Percentiles rank a stretch among this genome's conserved stretches.
Evolutionary conservation across 2,888 invertebrate genomes (phyloP).

Genomic region (Cataglyphis altisquamis): DNA sequence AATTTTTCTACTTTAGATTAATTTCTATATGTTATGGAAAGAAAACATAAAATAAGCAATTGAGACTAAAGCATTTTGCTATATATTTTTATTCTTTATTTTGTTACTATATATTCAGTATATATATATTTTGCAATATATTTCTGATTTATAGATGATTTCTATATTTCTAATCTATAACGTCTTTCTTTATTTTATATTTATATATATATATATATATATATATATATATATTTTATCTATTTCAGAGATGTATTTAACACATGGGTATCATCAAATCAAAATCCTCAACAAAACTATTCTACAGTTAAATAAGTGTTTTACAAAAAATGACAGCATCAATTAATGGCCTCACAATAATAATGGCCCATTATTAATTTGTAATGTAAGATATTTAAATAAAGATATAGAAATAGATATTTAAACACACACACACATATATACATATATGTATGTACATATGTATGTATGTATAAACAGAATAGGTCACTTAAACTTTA

Average conservation of each 20-base stretch:
- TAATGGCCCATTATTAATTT: slow-evolving; percentile 73
- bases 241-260: slow-evolving; percentile 94
- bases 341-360: slow-evolving; percentile 65
- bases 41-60: neutral
- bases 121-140: neutral
- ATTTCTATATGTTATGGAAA: neutral
- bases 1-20: slow-evolving; percentile 30
- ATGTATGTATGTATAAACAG: neutral
- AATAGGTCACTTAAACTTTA: neutral
- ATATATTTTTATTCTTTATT: neutral
- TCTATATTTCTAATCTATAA: neutral
- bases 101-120: neutral
- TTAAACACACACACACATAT: neutral
- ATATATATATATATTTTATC: neutral
- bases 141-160: slow-evolving; percentile 2
- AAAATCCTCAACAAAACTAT: slow-evolving; percentile 92
- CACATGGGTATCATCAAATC: slow-evolving; percentile 95
- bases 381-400: slow-evolving; percentile 76
- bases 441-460: neutral
- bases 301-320: slow-evolving; percentile 91
- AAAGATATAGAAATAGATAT: slow-evolving; percentile 5
- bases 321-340: slow-evolving; percentile 62
- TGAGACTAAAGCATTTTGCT: neutral
- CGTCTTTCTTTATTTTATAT: slow-evolving; percentile 3
- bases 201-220: neutral